Evolutionary conservation across 2,113 vertebrate genomes (phyloP), one percentile per base, ranked within the genome.

Genomic region (Grallaria varia): DNA sequence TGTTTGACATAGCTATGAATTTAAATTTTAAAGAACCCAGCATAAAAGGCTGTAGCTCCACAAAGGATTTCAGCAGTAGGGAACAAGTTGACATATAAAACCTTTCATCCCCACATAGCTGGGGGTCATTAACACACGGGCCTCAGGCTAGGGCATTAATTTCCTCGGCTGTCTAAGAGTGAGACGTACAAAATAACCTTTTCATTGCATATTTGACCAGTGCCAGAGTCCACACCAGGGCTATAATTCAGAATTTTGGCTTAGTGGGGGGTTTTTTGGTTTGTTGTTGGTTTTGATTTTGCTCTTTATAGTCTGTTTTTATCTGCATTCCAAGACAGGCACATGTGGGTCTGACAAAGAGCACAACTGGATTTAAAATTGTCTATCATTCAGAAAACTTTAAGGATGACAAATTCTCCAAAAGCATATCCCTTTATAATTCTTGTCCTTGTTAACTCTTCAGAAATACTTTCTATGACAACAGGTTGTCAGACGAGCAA

Each of bases 101-200:
- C 56, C 74, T 95, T 95, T 97, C 78, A 96, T 94, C 79, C 78
- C 33, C 66, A 47, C 75, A 77, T 91, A 90, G 94, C 94, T 85
- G 63, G 84, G 75, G 87, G 93, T 96, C 87, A 93, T 94, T 90
- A 95, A 81, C 68, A 71, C 50, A 80, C 28, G 91, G 52, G 77
- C 88, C 95, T 95, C 25, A 1, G 91, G 91, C 87, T 88, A 95
- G 42, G 73, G 50, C 75, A 95, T 74, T 91, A 31, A 95, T 95
- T 93, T 90, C 59, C 59, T 78, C 39, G 47, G 59, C 47, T 87
- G 59, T 55, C 59, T 50, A 15, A 19, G 82, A 95, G 42, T 8
- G 11, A 92, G 9, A 49, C 59, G 45, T 21, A 53, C 45, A 63
- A 85, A 94, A 44, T 35, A 89, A 90, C 63, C 19, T 83, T 85